Evolutionary conservation across 2,888 invertebrate species (phyloP).

Genomic region (Melitaea athalia): DNA sequence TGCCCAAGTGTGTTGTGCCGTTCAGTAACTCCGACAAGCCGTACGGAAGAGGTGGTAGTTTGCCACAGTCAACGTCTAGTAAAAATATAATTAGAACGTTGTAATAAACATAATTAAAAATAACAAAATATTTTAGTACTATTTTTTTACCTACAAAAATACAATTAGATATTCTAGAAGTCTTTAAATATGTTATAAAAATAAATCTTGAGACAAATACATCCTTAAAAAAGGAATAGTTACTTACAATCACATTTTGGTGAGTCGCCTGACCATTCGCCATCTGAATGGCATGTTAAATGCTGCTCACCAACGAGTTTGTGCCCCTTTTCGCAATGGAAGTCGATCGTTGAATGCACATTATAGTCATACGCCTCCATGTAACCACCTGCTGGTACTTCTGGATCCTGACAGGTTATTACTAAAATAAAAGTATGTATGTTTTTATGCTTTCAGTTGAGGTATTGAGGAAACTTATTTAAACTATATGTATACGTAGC

Average conservation of each 20-base stretch:
- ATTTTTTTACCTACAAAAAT: too few relatives aligned
- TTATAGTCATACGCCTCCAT: conserved; percentile 95
- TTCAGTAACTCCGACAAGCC: conserved; percentile 89
- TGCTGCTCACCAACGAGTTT: conserved; percentile 87
- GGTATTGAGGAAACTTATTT: too few relatives aligned
- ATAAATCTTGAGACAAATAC: background rate
- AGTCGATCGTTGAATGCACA: conserved; percentile 92
- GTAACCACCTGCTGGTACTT: conserved; percentile 92
- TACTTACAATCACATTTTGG: conserved; percentile 92
- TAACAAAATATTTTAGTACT: too few relatives aligned
- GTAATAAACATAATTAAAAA: background rate
- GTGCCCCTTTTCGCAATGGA: conserved; percentile 93
- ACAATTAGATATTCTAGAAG: background rate
- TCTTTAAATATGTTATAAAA: background rate
- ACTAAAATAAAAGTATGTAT: conserved; percentile 75
- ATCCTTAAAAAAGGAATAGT: background rate
- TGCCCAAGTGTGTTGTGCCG: conserved; percentile 90
- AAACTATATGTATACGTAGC: background rate
- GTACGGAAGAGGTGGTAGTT: conserved; percentile 89
- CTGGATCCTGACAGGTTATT: conserved; percentile 93
- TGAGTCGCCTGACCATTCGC: conserved; percentile 92
- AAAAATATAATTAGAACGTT: background rate
- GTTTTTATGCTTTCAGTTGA: background rate
- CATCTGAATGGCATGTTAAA: conserved; percentile 87
- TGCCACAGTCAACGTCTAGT: conserved; percentile 93